Conservation (phyloP, 1,140 invertebrate species). For the Holotrichia oblita region DNA sequence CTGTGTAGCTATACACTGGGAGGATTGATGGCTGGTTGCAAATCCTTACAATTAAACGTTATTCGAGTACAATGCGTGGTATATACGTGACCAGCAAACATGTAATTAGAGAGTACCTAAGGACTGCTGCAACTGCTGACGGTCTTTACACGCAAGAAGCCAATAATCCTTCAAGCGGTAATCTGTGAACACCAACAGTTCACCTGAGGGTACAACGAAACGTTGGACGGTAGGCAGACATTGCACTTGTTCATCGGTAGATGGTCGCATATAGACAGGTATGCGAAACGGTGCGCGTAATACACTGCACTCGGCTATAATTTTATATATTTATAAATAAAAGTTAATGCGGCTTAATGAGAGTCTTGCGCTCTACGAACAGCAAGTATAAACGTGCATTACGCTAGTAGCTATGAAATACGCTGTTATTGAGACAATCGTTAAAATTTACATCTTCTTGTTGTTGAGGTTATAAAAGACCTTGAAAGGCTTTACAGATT, state of each 20-base stretch:
- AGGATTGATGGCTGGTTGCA: constrained; percentile 16
- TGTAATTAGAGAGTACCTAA: constrained; percentile 38
- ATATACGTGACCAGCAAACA: constrained; percentile 7
- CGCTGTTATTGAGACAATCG: background rate
- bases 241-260: background rate
- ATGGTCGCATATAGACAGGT: background rate
- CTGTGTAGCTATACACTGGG: background rate
- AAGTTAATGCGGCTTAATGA: constrained; percentile 22
- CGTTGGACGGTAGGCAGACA: constrained; percentile 11
- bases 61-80: background rate
- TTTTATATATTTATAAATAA: constrained; percentile 34
- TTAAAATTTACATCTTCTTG: constrained; percentile 19
- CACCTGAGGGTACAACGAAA: constrained; percentile 23
- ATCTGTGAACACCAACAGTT: constrained; percentile 31
- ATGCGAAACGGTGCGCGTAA: background rate
- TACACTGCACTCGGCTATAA: constrained; percentile 2
- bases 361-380: background rate
- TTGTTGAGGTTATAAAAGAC: background rate
- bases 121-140: constrained; percentile 6
- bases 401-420: background rate
- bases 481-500: background rate
- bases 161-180: constrained; percentile 34
- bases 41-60: constrained; percentile 17
- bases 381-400: background rate
- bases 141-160: constrained; percentile 33